Conservation (phyloP, 2,888 invertebrate species). For the Margaritifera margaritifera region DNA sequence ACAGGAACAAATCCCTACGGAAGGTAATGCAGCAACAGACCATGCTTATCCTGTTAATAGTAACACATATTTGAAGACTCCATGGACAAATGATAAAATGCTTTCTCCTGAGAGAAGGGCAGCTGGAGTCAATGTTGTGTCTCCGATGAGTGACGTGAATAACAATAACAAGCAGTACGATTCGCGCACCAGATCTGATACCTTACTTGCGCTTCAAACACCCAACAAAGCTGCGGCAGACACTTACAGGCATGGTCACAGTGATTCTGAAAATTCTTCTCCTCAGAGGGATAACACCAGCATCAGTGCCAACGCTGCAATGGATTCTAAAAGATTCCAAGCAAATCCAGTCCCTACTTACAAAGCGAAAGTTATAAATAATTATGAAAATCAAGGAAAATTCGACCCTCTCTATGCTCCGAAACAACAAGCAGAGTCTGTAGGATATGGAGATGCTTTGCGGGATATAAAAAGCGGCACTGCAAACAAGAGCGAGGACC, state of each 20-base stretch:
- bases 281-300: neutral
- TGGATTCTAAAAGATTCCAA: constrained; percentile 20
- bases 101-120: too few species aligned
- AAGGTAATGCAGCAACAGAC: too few species aligned
- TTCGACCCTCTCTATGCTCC: constrained; percentile 44
- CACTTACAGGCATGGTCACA: neutral
- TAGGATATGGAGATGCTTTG: neutral
- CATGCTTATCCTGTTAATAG: too few species aligned
- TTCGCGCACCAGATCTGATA: constrained; percentile 25
- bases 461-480: neutral
- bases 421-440: constrained; percentile 48
- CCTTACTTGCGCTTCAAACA: constrained; percentile 18
- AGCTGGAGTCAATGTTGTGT: constrained; percentile 2
- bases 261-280: neutral
- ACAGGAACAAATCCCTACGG: neutral
- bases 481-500: constrained; percentile 1
- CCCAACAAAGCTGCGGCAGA: neutral
- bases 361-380: constrained; percentile 53
- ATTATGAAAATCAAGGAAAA: constrained; percentile 61
- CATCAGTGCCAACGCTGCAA: constrained; percentile 8
- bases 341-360: constrained; percentile 47
- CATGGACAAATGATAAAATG: too few species aligned
- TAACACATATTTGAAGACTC: too few species aligned
- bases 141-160: constrained; percentile 38
- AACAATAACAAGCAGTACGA: constrained; percentile 46